phyloP scores from a whole-genome alignment of 2,888 invertebrate genomes.

The Xiphydria camelus region DNA sequence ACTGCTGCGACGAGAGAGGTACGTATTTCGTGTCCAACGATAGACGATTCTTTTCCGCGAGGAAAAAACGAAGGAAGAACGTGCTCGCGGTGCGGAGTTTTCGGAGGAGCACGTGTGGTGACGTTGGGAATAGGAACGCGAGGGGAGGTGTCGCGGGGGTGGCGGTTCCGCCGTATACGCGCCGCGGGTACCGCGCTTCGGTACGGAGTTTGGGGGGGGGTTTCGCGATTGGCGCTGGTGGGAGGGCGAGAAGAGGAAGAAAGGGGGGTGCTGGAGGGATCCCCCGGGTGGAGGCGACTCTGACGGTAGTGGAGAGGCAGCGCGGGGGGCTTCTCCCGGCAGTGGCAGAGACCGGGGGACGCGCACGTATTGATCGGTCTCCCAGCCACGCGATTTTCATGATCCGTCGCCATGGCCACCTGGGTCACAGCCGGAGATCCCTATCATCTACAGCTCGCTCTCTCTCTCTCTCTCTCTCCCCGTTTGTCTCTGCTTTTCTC shows the following conservation, averaged over 20 bases:
- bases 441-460: background rate
- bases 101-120: no score
- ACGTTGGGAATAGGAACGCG: constrained; percentile 4
- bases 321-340: constrained; percentile 1
- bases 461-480: constrained; percentile 4
- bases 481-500: constrained; percentile 8
- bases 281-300: constrained; percentile 11
- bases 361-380: constrained; percentile 54
- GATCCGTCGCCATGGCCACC: constrained; percentile 59
- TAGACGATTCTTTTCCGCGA: no score
- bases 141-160: constrained; percentile 12
- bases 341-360: constrained; percentile 8
- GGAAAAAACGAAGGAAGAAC: no score
- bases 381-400: constrained; percentile 56
- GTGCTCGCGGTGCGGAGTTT: no score
- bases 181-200: no score
- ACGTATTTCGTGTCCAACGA: no score
- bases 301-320: background rate
- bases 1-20: no score
- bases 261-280: constrained; percentile 23
- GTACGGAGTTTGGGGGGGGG: no score
- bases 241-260: constrained; percentile 7
- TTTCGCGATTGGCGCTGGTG: constrained; percentile 10
- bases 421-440: constrained; percentile 51
- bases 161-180: no score